A percentile compares a stretch with the other conserved stretches of the same genome.
phyloP scores from a whole-genome alignment of 2,797 vertebrate species.

The Rhodeus uyekii region DNA sequence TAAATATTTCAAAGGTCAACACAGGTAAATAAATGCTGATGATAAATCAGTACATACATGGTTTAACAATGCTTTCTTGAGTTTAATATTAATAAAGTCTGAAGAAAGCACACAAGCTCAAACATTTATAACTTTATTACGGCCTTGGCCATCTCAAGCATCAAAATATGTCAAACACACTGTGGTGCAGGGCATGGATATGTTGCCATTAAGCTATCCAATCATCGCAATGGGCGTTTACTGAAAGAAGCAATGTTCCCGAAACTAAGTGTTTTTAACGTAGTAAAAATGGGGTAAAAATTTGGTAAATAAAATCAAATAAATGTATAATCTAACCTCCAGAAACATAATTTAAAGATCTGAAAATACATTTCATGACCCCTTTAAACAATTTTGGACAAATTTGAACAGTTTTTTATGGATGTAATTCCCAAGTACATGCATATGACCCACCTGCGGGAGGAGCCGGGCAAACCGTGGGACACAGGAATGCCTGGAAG shows the following conservation, averaged over 20 bases:
- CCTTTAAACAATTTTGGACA: neutral
- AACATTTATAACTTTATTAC: neutral
- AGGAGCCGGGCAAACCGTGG: conserved; percentile 70
- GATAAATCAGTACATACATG: neutral
- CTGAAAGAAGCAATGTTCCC: neutral
- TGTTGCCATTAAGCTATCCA: neutral
- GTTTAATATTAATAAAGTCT: neutral
- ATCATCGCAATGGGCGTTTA: neutral
- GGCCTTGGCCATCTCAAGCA: neutral
- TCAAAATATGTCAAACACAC: neutral
- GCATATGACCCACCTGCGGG: conserved; percentile 77
- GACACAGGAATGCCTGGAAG: conserved; percentile 89
- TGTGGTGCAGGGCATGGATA: neutral
- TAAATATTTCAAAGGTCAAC: neutral
- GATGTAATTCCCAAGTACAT: neutral
- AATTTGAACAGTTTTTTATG: neutral
- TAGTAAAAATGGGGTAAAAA: neutral
- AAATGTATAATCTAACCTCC: neutral
- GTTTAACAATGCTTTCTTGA: neutral
- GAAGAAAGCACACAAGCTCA: neutral
- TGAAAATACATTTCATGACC: neutral
- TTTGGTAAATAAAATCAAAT: too few species aligned
- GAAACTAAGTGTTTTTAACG: neutral
- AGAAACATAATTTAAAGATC: neutral
- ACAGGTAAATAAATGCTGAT: neutral